Evolutionary conservation across 1,140 invertebrate genomes (phyloP), one percentile per base, ranked within the genome.

Genomic region (Drosophila triauraria): DNA sequence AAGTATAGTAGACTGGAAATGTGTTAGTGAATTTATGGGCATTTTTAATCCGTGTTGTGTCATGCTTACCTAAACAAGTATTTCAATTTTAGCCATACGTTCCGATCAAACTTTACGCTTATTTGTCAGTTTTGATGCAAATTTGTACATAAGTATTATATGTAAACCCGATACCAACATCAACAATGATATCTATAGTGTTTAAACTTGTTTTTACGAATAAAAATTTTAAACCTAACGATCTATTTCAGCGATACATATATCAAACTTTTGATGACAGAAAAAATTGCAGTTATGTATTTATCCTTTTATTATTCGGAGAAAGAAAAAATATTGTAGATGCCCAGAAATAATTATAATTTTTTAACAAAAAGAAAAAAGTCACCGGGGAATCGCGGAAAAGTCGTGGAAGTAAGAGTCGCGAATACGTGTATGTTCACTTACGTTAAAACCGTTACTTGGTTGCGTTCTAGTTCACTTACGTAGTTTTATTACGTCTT

Each of bases 11-110:
- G 63, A 78, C 75, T 78, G 75, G 63, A 78, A 78, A 78, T 69
- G 75, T 77, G 75, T 75, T 77, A 77, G 75, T 78, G 74, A 77
- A 57, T 59, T 59, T 68, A 82, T 54, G 64, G 79, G 64, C 75
- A 86, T 87, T 87, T 85, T 85, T 51, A 75, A 88, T 79, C 51
- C 71, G 75, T 87, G 75, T 82, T 86, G 64, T 78, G 74, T 61
- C 68, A 81, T 80, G 72, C 57, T 50, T 53, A 78, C 38, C 53
- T 50, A 78, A 43, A 56, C 20, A 67, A 78, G 58, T 76, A 80
- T 25, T 70, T 80, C 61, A 64, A 60, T 69, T 82, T 87, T 80
- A 68, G 63, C 67, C 70, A 63, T 68, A 74, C 61, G 54, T 86
- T 86, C 72, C 69, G 50, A 78, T 77, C 51, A 48, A 81, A 71